Evolutionary conservation across 2,113 vertebrate genomes (phyloP).

Genomic region (Ivindomyrus marchei): DNA sequence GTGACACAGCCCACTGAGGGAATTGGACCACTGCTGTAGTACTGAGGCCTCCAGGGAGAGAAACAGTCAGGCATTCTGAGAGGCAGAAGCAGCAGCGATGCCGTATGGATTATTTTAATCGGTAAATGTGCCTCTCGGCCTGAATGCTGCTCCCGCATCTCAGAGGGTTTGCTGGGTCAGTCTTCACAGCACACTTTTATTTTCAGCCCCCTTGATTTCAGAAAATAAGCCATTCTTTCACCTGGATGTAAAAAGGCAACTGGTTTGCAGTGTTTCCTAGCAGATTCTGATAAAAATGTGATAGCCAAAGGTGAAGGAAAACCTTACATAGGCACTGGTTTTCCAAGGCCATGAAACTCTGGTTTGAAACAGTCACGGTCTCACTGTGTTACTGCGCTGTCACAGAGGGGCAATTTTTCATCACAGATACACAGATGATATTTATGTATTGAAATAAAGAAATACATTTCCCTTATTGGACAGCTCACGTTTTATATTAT

Average conservation of each 20-base stretch:
- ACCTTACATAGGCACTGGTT: constrained; percentile 19
- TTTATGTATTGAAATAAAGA: constrained; percentile 24
- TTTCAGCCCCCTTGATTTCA: constrained; percentile 10
- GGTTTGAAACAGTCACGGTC: constrained; percentile 4
- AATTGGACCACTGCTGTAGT: not conserved
- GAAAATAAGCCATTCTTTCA: constrained; percentile 14
- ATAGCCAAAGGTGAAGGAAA: not conserved
- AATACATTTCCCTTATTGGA: not conserved
- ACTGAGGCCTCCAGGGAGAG: not conserved
- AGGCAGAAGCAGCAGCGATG: not conserved
- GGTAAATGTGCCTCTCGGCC: not conserved
- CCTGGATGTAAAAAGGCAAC: not conserved
- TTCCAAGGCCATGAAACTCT: not conserved
- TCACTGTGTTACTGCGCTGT: not conserved
- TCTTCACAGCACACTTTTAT: constrained; percentile 26
- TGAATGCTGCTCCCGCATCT: not conserved
- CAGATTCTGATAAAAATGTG: constrained; percentile 20
- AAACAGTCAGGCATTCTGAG: not conserved
- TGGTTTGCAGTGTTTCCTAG: constrained; percentile 18
- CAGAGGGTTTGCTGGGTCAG: constrained; percentile 22
- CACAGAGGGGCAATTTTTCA: constrained; percentile 35
- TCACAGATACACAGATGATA: constrained; percentile 24
- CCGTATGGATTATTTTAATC: not conserved
- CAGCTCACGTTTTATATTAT: constrained; percentile 20
- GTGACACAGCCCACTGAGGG: not conserved